Conservation (phyloP, 2,113 vertebrate species). For the Cnemophilus loriae region DNA sequence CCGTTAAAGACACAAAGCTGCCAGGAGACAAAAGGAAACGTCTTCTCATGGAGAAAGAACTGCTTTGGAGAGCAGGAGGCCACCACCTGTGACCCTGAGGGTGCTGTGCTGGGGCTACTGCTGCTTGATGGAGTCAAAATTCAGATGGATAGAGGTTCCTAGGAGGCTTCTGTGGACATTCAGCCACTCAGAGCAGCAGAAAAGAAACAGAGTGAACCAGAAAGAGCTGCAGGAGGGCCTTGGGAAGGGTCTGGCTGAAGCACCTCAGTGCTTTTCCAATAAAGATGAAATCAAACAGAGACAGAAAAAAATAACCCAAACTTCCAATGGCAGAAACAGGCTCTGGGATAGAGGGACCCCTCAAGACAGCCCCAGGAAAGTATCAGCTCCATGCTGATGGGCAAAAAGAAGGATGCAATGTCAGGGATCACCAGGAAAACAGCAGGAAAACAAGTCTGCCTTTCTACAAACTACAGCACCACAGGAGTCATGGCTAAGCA, state of each 20-base stretch:
- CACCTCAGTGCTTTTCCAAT: not conserved
- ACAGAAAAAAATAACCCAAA: not conserved
- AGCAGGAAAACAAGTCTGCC: not conserved
- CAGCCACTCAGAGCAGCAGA: not conserved
- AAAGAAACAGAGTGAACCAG: not conserved
- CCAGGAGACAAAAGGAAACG: not conserved
- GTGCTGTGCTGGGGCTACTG: not conserved
- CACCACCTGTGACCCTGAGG: not conserved
- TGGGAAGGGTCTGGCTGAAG: not conserved
- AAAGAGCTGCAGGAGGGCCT: not conserved
- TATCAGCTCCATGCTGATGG: not conserved
- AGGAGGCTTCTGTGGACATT: not conserved
- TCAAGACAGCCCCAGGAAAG: not conserved
- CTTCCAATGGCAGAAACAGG: not conserved
- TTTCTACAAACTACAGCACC: not conserved
- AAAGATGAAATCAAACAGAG: not conserved
- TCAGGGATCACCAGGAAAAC: not conserved
- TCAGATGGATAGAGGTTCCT: not conserved
- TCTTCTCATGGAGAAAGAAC: not conserved
- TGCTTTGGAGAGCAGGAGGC: not conserved
- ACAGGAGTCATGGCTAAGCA: not conserved
- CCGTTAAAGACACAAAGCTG: not conserved
- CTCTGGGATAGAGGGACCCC: fast-evolving
- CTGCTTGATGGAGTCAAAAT: not conserved
- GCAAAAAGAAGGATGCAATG: not conserved